phyloP scores from a whole-genome alignment of 2,888 invertebrate genomes.

The Drosophila putrida region DNA sequence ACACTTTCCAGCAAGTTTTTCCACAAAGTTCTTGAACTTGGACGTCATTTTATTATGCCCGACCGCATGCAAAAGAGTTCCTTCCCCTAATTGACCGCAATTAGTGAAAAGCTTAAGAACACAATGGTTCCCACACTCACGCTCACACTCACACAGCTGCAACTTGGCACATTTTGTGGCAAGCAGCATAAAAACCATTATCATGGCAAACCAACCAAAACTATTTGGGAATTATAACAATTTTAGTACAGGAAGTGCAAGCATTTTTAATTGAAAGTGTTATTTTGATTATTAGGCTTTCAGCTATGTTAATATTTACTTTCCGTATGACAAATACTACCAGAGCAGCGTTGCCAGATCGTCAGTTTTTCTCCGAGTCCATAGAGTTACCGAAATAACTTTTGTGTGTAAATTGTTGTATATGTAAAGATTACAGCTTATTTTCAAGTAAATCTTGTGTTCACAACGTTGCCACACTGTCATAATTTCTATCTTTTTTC shows the following conservation, averaged over 20 bases:
- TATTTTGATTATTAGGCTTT: no score
- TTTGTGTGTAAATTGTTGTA: no score
- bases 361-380: not conserved
- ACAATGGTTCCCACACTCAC: slow-evolving; percentile 43
- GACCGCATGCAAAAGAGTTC: slow-evolving; percentile 37
- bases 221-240: not conserved
- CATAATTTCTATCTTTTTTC: not conserved
- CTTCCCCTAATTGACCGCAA: slow-evolving; percentile 72
- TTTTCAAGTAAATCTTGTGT: not conserved
- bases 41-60: slow-evolving; percentile 2
- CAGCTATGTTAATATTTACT: no score
- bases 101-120: slow-evolving; percentile 54
- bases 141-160: slow-evolving; percentile 2
- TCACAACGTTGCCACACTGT: not conserved
- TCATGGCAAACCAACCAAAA: not conserved
- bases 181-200: not conserved
- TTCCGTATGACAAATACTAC: no score
- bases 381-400: no score
- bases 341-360: not conserved
- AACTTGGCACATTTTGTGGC: slow-evolving; percentile 20
- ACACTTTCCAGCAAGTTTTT: slow-evolving; percentile 24
- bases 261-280: no score
- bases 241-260: not conserved
- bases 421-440: no score
- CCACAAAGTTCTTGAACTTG: slow-evolving; percentile 40